Evolutionary conservation across 2,888 invertebrate genomes (phyloP).

Genomic region (Encarsia formosa): DNA sequence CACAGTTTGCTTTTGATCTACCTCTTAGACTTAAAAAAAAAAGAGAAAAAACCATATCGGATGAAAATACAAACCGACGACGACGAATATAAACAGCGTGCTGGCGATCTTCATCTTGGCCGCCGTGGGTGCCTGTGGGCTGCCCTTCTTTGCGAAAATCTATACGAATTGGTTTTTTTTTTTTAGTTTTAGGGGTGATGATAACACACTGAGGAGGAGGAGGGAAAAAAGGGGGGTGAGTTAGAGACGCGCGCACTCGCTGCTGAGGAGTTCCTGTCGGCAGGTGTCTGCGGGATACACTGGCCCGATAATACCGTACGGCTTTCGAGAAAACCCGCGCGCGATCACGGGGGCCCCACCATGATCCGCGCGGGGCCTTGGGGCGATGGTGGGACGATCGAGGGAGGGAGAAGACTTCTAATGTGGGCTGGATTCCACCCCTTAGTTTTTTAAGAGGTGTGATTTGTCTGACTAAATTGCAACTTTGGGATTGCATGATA

Average conservation of each 20-base stretch:
- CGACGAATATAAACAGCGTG: conserved; percentile 43
- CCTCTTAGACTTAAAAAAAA: not conserved
- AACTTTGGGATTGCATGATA: not conserved
- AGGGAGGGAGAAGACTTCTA: not conserved
- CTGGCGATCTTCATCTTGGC: conserved; percentile 44
- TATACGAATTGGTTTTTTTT: not conserved
- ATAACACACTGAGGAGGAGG: too few species aligned
- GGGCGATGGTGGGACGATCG: not conserved
- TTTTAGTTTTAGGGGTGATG: not conserved
- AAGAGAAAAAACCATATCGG: too few species aligned
- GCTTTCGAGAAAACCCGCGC: conserved; percentile 36
- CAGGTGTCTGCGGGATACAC: conserved; percentile 35
- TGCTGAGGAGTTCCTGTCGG: not conserved
- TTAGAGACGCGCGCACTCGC: not conserved
- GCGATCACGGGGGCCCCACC: conserved; percentile 32
- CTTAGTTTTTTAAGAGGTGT: too few species aligned
- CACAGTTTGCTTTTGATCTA: too few species aligned
- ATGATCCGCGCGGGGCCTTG: conserved; percentile 24
- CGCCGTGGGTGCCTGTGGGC: not conserved
- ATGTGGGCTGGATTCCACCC: too few species aligned
- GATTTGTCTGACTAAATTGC: not conserved
- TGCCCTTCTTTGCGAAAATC: not conserved
- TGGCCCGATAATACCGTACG: conserved; percentile 43
- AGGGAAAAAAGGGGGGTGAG: too few species aligned
- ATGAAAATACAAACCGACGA: conserved; percentile 47